Percentiles rank a stretch among this genome's conserved stretches.
These are phyloP conservation scores for Nymphalis c-album DNA, from an alignment of 2,888 invertebrate species.

Conservation along the genomic window DNA sequence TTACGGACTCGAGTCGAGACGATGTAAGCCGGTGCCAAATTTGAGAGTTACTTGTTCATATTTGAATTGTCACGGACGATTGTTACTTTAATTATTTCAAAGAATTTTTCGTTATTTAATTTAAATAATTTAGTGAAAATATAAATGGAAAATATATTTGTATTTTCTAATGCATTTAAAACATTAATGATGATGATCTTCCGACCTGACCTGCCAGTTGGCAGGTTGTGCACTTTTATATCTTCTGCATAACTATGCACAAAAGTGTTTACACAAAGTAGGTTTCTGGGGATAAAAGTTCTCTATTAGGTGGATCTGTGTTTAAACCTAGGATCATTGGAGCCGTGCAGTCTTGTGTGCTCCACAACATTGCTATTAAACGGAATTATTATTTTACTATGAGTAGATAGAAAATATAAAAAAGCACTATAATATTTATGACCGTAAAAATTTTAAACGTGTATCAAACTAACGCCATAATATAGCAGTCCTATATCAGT, in stretches of 20 bases:
- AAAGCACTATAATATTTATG: slow-evolving; percentile 20
- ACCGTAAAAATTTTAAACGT: slow-evolving; percentile 29
- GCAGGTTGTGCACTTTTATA: no score
- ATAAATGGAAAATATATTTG: neutral
- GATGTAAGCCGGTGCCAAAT: slow-evolving; percentile 52
- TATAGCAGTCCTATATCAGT: slow-evolving; percentile 17
- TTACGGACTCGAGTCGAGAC: slow-evolving; percentile 47
- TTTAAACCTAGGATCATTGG: no score
- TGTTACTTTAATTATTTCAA: slow-evolving; percentile 25
- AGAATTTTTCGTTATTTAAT: neutral
- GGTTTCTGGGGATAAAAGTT: no score
- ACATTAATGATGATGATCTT: no score
- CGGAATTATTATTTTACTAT: neutral
- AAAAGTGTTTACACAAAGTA: no score
- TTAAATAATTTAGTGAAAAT: neutral
- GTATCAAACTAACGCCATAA: slow-evolving; percentile 30
- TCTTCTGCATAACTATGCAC: no score
- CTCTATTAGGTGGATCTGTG: no score
- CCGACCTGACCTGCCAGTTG: no score
- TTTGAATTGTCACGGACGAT: slow-evolving; percentile 40
- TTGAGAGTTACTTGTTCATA: slow-evolving; percentile 50
- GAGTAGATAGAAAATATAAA: slow-evolving; percentile 27
- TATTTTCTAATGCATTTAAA: neutral
- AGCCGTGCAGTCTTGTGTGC: neutral
- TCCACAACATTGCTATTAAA: neutral